Evolutionary conservation across 2,888 invertebrate genomes (phyloP).

Genomic region (Chrysolina americana): DNA sequence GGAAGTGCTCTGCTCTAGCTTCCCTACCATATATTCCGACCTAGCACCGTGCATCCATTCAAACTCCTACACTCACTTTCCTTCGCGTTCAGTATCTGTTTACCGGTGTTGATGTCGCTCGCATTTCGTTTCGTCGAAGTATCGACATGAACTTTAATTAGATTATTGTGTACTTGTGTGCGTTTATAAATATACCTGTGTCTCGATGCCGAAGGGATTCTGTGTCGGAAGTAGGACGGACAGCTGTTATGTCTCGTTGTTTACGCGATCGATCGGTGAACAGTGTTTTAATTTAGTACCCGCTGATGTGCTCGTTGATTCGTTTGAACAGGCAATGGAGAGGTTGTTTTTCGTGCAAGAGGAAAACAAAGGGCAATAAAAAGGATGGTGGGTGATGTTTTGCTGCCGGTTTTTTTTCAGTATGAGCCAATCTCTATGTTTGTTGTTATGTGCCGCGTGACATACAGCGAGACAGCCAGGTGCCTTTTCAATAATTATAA

Average conservation of each 20-base stretch:
- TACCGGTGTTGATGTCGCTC: conserved; percentile 10
- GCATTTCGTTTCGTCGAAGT: conserved; percentile 6
- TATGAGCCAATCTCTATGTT: not conserved
- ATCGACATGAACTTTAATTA: conserved; percentile 23
- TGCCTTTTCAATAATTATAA: not conserved
- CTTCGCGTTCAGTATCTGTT: conserved; percentile 10
- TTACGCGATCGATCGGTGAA: not conserved
- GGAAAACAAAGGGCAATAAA: conserved; percentile 29
- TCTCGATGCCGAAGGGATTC: conserved; percentile 6
- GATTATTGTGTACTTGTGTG: conserved; percentile 18
- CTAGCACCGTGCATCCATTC: not conserved
- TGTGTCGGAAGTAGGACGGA: conserved; percentile 10
- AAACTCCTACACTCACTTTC: conserved; percentile 1
- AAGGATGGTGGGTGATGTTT: conserved; percentile 14
- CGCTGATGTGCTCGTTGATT: conserved; percentile 55
- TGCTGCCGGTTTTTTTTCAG: not conserved
- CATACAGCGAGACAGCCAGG: no score
- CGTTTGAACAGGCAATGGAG: conserved; percentile 54
- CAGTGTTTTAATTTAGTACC: conserved; percentile 25
- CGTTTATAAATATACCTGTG: not conserved
- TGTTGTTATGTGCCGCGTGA: not conserved
- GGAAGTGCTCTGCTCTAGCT: not conserved
- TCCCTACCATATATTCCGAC: conserved; percentile 1
- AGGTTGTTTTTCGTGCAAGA: conserved; percentile 37
- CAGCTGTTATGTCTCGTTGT: conserved; percentile 17